Evolutionary conservation across 2,888 invertebrate genomes (phyloP), one percentile per base, ranked within the genome.

Genomic region (Xestia c-nigrum): DNA sequence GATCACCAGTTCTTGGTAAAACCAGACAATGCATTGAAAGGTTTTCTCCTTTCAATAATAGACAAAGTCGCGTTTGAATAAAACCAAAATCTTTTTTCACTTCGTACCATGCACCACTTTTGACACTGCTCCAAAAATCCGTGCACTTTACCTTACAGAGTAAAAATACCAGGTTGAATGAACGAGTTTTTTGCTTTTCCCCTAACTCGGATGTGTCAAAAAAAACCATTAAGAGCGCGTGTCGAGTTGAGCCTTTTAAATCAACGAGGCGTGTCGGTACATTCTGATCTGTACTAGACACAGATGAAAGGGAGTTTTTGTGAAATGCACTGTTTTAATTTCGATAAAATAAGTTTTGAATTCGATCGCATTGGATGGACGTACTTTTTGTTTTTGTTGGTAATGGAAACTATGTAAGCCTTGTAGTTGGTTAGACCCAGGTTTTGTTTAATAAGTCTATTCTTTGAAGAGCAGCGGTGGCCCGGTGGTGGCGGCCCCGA

Each of bases 171-270:
- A 50, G 61, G 9, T 19, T 24, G 6, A 10, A 64, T 24, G 4
- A 43, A 65, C 5, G 14, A 12, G 24, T 6, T 19, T 76, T 38
- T 78, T 31, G 10, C 10, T n/a, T 24, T 70, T 57, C 3, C 9
- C 5, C 31, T 64, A 40, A 46, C 19, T 14, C 24, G 24, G 74
- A 50, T 21, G 43, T 70, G 21, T 76, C 59, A 55, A 81, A 80
- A 70, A 76, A 47, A 70, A 67, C 61, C 43, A 46, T 67, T 50
- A n/a, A 38, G 16, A 16, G 5, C 21, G 21, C 55, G 46, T 38
- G 68, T 59, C n/a, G 64, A 24, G 67, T 69, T 47, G 46, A 81
- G 66, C 61, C 50, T 71, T 82, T 76, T 67, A 50, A 57, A 46
- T 38, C 66, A 70, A 63, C 66, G 55, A 82, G 19, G 14, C 59